These are phyloP conservation scores for Panopea generosa DNA, from an alignment of 2,888 invertebrate species.

Conservation along the genomic window DNA sequence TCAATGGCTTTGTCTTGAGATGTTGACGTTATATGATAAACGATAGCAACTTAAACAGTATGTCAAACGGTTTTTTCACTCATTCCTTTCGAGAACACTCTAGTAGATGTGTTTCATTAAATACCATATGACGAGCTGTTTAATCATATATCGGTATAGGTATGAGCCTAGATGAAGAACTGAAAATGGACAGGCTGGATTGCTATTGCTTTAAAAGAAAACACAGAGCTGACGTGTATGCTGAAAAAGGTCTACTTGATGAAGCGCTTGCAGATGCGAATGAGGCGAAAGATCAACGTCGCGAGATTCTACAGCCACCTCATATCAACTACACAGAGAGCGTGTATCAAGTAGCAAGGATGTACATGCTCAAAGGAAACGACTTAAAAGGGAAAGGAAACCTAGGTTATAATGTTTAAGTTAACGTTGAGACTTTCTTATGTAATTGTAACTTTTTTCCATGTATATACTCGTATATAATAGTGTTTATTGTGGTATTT, in stretches of 20 bases:
- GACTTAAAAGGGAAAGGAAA: conserved; percentile 24
- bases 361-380: conserved; percentile 49
- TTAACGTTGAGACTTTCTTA: too few species aligned
- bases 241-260: conserved; percentile 35
- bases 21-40: too few species aligned
- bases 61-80: too few species aligned
- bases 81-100: too few species aligned
- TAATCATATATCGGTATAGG: too few species aligned
- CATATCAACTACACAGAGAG: conserved; percentile 53
- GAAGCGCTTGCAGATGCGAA: conserved; percentile 44
- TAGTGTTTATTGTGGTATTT: too few species aligned
- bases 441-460: too few species aligned
- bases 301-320: conserved; percentile 50
- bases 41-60: too few species aligned
- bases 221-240: conserved; percentile 46
- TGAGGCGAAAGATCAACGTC: conserved; percentile 30
- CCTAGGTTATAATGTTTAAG: conserved; percentile 13
- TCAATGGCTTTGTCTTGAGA: too few species aligned
- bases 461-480: too few species aligned
- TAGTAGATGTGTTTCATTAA: too few species aligned
- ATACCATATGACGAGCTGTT: too few species aligned
- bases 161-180: conserved; percentile 39
- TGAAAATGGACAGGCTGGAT: conserved; percentile 54
- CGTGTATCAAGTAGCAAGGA: conserved; percentile 50
- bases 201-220: conserved; percentile 36